Evolutionary conservation across 2,888 invertebrate genomes (phyloP), one percentile per base, ranked within the genome.

Genomic region (Chironomus riparius): DNA sequence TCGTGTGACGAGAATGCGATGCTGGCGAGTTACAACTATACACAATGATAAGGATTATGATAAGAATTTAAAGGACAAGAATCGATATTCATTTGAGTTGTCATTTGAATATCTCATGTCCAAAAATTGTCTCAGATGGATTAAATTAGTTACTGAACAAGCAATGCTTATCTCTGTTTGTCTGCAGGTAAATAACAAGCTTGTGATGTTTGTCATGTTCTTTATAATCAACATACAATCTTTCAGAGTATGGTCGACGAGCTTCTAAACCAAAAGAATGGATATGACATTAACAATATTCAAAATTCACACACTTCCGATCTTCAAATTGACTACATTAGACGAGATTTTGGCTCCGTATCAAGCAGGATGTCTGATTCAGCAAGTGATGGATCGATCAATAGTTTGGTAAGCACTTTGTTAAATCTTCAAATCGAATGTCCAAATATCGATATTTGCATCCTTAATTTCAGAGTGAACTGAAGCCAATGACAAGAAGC

Each of bases 141-240:
- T 98, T 78, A 95, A 95, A 22, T 88, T 98, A 79, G 88, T 90
- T 76, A 97, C 95, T 79, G 91, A 94, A 78, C 93, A 95, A 85
- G 95, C 97, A 0, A 97, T 98, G 82, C 88, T 98, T 78, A 95
- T 99, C 88, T 97, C 97, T 47, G 92, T 97, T 76, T 96, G 96
- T 82, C 87, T 99, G 77, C 74, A 74, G 65, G 74, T 74, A 22
- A 86, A 15, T 48, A 28, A 5, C 4, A 5, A 28, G 3, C 28
- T 4, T 28, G 4, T 5, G 3, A 28, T 24, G 22, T 24, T 24
- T 24, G 22, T 24, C 22, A 24, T 3, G 2, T 24, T 24, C 2
- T 24, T 24, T 3, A 65, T 65, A 3, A 73, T 12, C 28, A 4
- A 28, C 10, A 13, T 18, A 13, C 1, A 15, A n/a, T 56, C 22